Evolutionary conservation across 2,113 vertebrate genomes (phyloP), one percentile per base, ranked within the genome.

Genomic region (Crocuta crocuta): DNA sequence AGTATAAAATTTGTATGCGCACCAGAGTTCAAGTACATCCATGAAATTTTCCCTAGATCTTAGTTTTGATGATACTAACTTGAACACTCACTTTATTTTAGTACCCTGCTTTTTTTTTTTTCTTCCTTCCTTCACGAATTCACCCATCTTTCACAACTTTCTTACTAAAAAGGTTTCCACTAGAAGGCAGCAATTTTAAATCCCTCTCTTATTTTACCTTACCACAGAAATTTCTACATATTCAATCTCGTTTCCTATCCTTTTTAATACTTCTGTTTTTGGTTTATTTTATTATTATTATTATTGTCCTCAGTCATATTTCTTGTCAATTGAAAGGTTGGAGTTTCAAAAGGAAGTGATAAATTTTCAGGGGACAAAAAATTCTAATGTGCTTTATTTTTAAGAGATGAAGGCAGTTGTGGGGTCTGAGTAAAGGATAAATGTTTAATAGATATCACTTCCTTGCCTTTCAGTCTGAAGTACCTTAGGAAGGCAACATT

Each of bases 381-480:
- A 61, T 83, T 1, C 17, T 87, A 95, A 7, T 48, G 28, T 83
- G 43, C 76, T 82, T 79, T 89, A 81, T 92, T 96, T 88, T 97
- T 80, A 73, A 26, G 35, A 92, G 33, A 81, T 50, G 35, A 87
- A 97, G 53, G 33, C 21, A 7, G 10, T 58, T 2, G 8, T 24
- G 17, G 50, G 19, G 23, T 23, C 48, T 33, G 43, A 94, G 74
- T 10, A 68, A 78, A 81, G 35, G 86, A 81, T 94, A 79, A 89
- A 35, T 85, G 63, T 96, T 93, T 96, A 91, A 96, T 74, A 95
- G 78, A 43, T 43, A 91, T 91, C 73, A 96, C 86, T 96, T 97
- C 26, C 16, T 97, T 97, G 61, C 63, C 73, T 91, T 83, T 95
- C 61, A 15, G 61, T 97, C 17, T 91, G 92, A 95, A 97, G 65